Percentiles rank a stretch among this genome's conserved stretches.
phyloP scores from a whole-genome alignment of 2,797 vertebrate species.

The Pipistrellus nathusii region DNA sequence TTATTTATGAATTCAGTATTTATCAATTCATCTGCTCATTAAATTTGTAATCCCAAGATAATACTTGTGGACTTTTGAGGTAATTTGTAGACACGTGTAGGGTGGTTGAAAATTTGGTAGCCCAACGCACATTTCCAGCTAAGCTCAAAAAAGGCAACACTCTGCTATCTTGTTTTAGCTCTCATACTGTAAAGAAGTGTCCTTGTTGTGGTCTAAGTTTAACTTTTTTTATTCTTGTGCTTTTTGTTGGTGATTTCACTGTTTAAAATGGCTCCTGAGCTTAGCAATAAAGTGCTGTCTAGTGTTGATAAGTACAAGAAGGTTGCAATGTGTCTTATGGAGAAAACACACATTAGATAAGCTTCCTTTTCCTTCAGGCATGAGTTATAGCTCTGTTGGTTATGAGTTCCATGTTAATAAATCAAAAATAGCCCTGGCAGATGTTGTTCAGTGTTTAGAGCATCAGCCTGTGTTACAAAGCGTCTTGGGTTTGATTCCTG shows the following conservation, averaged over 20 bases:
- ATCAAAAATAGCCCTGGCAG: neutral
- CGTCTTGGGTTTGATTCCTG: neutral
- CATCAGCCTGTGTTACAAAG: too few species aligned
- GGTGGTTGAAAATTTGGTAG: neutral
- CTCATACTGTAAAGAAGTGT: neutral
- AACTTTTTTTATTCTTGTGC: neutral
- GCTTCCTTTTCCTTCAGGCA: neutral
- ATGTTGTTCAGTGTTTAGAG: too few species aligned
- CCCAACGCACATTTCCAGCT: neutral
- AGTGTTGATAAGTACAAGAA: neutral
- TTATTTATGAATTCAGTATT: neutral
- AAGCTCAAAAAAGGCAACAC: neutral
- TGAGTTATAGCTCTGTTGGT: neutral
- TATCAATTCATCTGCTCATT: neutral
- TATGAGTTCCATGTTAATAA: neutral
- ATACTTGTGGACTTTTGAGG: neutral
- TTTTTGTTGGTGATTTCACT: conserved; percentile 14
- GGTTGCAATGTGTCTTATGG: neutral
- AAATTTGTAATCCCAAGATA: neutral
- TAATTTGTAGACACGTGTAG: neutral
- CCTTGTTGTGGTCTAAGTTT: neutral
- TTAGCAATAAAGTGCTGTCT: neutral
- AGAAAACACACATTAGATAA: neutral
- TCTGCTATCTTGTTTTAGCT: neutral
- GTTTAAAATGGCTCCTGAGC: neutral